Evolutionary conservation across 2,113 vertebrate species (phyloP).

Genomic region (Falcunculus frontatus): DNA sequence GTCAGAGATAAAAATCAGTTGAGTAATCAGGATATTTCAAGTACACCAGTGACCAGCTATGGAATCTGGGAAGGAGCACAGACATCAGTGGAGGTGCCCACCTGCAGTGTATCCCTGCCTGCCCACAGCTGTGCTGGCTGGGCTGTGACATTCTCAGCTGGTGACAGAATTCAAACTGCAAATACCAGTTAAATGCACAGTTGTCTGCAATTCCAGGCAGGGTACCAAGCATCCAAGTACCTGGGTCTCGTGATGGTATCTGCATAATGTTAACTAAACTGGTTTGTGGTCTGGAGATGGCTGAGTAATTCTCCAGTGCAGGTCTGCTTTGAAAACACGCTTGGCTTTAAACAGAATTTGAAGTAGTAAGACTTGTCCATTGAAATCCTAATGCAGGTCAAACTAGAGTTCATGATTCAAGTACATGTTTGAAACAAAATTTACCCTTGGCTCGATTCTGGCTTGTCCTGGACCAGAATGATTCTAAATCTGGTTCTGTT

Average conservation of each 20-base stretch:
- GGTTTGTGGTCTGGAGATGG: not conserved
- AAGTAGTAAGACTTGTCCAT: not conserved
- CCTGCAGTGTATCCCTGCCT: not conserved
- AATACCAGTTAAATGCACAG: not conserved
- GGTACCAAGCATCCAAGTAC: not conserved
- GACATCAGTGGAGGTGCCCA: not conserved
- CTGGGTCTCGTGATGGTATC: not conserved
- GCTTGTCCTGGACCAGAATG: not conserved
- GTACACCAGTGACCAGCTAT: not conserved
- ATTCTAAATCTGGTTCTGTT: not conserved
- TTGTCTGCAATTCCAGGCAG: not conserved
- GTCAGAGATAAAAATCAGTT: not conserved
- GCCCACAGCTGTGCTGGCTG: not conserved
- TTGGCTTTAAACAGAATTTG: not conserved
- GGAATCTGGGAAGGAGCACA: not conserved
- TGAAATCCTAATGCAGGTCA: not conserved
- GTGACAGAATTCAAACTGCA: not conserved
- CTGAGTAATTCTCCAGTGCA: not conserved
- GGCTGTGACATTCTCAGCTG: not conserved
- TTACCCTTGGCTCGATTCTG: not conserved
- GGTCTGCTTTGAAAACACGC: not conserved
- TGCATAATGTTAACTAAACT: not conserved
- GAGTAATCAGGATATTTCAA: not conserved
- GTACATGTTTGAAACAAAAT: not conserved
- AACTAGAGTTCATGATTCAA: not conserved